Conservation (phyloP, 2,113 vertebrate genomes). For the Lepisosteus oculatus region DNA sequence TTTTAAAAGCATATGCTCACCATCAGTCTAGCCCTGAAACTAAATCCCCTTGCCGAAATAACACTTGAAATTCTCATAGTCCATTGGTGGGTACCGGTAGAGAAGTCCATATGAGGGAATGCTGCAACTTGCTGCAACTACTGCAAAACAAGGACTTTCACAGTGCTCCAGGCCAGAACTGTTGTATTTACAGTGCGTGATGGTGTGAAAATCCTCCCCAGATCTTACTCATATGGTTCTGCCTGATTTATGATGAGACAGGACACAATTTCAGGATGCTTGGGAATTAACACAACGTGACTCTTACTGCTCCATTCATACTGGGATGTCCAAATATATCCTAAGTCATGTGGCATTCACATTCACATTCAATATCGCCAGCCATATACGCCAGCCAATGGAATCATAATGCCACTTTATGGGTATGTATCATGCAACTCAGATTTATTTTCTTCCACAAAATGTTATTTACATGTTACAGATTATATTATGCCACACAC, state of each 20-base stretch:
- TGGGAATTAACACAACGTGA: constrained; percentile 4
- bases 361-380: background rate
- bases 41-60: background rate
- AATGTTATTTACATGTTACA: no score
- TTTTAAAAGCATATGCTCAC: background rate
- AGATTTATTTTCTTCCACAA: no score
- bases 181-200: background rate
- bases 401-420: no score
- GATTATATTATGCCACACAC: no score
- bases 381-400: no score
- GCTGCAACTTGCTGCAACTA: background rate
- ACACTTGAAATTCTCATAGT: background rate
- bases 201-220: background rate
- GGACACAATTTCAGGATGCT: background rate
- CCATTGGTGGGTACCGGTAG: background rate
- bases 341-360: background rate
- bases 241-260: background rate
- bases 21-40: background rate
- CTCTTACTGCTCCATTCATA: background rate
- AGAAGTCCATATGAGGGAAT: background rate
- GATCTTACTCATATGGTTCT: background rate
- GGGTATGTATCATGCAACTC: no score
- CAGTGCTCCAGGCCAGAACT: background rate
- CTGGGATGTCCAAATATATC: background rate
- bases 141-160: background rate